phyloP scores from a whole-genome alignment of 2,797 vertebrate species.

The Protosalanx chinensis region DNA sequence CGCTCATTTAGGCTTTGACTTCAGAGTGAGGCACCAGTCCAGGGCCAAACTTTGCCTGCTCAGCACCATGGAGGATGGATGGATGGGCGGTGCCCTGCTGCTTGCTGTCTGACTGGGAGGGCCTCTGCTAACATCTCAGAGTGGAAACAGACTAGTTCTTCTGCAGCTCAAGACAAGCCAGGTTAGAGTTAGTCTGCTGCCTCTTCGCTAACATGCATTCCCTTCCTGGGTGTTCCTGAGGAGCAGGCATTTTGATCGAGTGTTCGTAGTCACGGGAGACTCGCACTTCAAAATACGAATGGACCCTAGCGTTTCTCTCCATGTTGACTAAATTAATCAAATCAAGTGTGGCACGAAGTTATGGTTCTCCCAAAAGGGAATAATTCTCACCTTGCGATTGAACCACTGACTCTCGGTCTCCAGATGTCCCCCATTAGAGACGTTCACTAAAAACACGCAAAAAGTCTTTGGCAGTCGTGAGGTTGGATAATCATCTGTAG shows the following conservation, averaged over 20 bases:
- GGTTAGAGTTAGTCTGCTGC: too few species aligned
- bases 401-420: not conserved
- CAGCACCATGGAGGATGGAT: conserved; percentile 29
- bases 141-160: not conserved
- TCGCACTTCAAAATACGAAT: not conserved
- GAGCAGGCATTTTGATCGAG: not conserved
- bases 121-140: conserved; percentile 28
- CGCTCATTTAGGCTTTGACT: too few species aligned
- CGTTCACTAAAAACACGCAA: not conserved
- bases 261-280: not conserved
- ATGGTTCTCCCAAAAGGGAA: not conserved
- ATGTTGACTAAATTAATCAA: not conserved
- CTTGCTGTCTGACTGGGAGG: conserved; percentile 8
- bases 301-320: not conserved
- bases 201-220: too few species aligned
- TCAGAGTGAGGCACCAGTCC: not conserved
- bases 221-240: not conserved
- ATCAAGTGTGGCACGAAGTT: too few species aligned
- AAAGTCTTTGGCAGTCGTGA: conserved; percentile 17
- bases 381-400: not conserved
- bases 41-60: conserved; percentile 23
- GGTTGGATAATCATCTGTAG: conserved; percentile 41
- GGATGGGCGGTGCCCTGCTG: not conserved
- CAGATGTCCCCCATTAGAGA: not conserved
- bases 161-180: not conserved